Conservation (phyloP, 2,113 vertebrate species). For the Asarcornis scutulata region DNA sequence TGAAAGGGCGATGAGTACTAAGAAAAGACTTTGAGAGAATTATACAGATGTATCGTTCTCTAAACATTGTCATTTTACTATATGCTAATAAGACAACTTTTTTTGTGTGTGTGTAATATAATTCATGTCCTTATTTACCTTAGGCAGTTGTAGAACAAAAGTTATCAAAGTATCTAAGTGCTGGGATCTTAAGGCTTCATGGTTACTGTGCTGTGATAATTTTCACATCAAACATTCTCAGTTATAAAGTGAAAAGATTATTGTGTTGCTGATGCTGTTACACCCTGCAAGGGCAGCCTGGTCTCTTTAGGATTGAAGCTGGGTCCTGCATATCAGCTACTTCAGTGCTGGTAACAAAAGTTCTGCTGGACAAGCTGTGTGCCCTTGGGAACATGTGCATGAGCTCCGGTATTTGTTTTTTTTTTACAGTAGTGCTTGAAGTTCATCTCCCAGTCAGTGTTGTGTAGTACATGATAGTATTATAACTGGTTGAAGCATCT, state of each 20-base stretch:
- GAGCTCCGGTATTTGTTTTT: neutral
- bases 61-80: neutral
- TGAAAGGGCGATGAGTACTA: neutral
- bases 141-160: neutral
- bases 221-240: neutral
- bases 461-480: neutral
- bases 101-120: neutral
- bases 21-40: neutral
- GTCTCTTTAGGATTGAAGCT: neutral
- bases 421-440: neutral
- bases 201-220: neutral
- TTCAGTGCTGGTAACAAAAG: neutral
- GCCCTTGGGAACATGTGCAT: rapidly evolving
- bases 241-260: neutral
- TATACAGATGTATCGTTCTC: neutral
- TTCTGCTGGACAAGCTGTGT: neutral
- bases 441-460: neutral
- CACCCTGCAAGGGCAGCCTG: neutral
- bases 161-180: neutral
- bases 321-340: neutral
- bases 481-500: neutral
- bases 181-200: neutral
- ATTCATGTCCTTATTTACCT: neutral
- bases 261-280: neutral
- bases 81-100: neutral